Base-by-base conservation (phyloP, 2,113 vertebrate genomes). In the Calyptomena viridis region DNA sequence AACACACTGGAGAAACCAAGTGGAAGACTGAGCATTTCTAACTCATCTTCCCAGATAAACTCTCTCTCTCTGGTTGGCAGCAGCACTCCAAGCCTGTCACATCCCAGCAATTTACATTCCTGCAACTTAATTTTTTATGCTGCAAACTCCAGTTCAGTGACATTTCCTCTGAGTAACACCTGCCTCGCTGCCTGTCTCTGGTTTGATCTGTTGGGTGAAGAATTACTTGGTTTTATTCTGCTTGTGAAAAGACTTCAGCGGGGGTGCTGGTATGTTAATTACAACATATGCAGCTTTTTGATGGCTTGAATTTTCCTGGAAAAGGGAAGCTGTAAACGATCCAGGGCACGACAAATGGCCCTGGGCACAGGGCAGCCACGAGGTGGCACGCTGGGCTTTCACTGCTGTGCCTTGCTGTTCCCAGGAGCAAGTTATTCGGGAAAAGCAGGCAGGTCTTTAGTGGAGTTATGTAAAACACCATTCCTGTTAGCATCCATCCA, bases 331-430 rank as follows among this genome's bases (percentile, higher is more conserved):
- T 66, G 25, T 4, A 37, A 56, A 31, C 14, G 5, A 76, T 47
- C 12, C 23, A 39, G 64, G 42, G 33, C 40, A 33, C 25, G 14
- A 6, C 3, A 11, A 62, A 35, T 3, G 33, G 80, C 95, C 83
- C 74, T 79, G 37, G 69, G 71, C 50, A 39, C 53, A 92, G 84
- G 91, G 89, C 82, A 91, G 94, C 96, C 96, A 92, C 92, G 39
- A 95, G 95, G 79, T 94, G 96, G 96, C 96, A 95, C 3, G 18
- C 63, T 92, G 89, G 62, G 88, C 77, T 94, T 69, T 87, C 6
- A 3, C 33, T 69, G 77, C 71, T 18, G 23, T 1, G 5, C 59
- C 56, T 50, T 1, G 2, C 39, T 30, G 14, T 49, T 33, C 81
- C n/a, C 5, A 14, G 28, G 78, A 92, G 84, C 84, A 31, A 75